Percentiles rank a stretch among this genome's conserved stretches.
Conservation (phyloP, 2,888 invertebrate species). For the Resseliella maxima region DNA sequence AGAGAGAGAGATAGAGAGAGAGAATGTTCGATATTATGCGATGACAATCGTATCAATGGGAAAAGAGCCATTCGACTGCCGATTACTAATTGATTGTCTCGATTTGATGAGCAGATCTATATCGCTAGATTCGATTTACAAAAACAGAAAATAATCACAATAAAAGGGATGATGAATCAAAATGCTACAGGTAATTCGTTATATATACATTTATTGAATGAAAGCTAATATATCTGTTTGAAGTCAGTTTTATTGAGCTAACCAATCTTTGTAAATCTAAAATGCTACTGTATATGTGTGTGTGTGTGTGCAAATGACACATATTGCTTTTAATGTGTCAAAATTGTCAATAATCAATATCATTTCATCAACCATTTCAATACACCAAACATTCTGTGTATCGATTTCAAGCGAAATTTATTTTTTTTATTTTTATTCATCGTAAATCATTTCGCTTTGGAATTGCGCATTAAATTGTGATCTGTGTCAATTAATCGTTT, state of each 20-base stretch:
- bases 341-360: not conserved
- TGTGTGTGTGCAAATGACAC: not conserved
- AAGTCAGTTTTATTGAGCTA: not conserved
- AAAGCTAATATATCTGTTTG: not conserved
- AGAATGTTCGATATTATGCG: not conserved
- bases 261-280: not conserved
- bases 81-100: not conserved
- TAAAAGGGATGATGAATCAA: too few species aligned
- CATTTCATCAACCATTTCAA: not conserved
- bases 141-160: too few species aligned
- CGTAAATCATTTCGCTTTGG: too few species aligned
- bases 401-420: too few species aligned
- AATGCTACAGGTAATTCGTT: not conserved
- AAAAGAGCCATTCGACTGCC: not conserved
- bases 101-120: not conserved
- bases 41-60: not conserved
- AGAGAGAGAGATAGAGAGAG: not conserved
- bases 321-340: not conserved
- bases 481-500: not conserved
- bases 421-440: too few species aligned
- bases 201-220: not conserved
- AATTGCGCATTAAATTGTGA: not conserved
- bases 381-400: not conserved
- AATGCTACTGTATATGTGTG: too few species aligned
- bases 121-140: too few species aligned